A percentile compares a stretch with the other conserved stretches of the same genome.
Evolutionary conservation across 2,113 vertebrate species (phyloP).

Genomic region (Python bivittatus): DNA sequence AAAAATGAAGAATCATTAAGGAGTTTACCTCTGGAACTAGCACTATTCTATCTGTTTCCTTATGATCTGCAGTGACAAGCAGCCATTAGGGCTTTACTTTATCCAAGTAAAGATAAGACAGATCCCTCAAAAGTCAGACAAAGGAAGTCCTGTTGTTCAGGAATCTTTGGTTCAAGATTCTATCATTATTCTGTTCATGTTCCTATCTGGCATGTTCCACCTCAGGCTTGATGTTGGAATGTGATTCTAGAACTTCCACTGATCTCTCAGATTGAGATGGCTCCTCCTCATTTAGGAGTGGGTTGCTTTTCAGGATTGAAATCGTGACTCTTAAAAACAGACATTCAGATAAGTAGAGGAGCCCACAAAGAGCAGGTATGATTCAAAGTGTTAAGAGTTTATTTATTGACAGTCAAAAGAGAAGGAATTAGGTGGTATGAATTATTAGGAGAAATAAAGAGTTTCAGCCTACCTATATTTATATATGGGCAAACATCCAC

Average conservation of each 20-base stretch:
- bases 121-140: neutral
- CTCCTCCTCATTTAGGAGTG: neutral
- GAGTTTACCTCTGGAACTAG: neutral
- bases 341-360: neutral
- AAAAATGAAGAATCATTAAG: neutral
- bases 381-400: neutral
- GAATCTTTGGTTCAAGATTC: neutral
- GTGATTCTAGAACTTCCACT: neutral
- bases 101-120: neutral
- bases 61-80: neutral
- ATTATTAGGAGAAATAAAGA: neutral
- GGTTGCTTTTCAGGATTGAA: neutral
- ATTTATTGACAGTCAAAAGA: neutral
- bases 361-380: neutral
- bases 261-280: neutral
- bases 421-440: neutral
- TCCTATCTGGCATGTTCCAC: neutral
- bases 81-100: neutral
- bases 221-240: neutral
- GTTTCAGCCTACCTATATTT: neutral
- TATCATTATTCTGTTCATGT: neutral
- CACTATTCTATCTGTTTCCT: neutral
- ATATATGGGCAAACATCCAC: neutral
- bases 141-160: neutral
- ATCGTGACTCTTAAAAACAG: neutral